Base-by-base conservation (phyloP, 2,113 vertebrate genomes). In the Pavo muticus region DNA sequence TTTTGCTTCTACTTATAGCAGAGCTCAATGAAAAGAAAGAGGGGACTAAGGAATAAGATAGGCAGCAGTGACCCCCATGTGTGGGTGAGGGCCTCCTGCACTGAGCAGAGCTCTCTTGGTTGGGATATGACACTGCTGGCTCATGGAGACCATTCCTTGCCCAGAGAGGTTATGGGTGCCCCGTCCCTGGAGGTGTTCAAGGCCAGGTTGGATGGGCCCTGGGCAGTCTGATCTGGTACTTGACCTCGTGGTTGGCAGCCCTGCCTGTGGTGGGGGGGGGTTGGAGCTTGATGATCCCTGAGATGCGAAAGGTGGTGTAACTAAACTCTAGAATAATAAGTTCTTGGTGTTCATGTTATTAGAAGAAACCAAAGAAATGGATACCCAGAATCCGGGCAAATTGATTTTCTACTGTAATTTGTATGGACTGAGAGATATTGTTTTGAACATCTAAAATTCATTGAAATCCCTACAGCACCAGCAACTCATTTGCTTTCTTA, bases 341-440 rank as follows among this genome's bases (percentile, higher is more conserved):
- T 11, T 42, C 19, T 72, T 6, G 19, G 57, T 60, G 47, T 10
- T 75, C 29, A 7, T 87, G 47, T 72, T 47, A 52, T 75, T 76
- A 60, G 77, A 57, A 64, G 61, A 57, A 87, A 35, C 25, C 77
- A 64, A 71, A 71, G 14, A 42, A 69, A 35, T 7, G 29, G 67
- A 60, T 78, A 6, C 35, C 60, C 44, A n/a, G 35, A 52, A 71
- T 60, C 65, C 19, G 48, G 56, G 56, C 23, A 5, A 91, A 93
- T 87, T 8, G 1, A 90, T 92, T 92, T 78, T 64, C 61, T 48
- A 1, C 59, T 52, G 15, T 45, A 44, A 71, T 73, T 84, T 47
- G 45, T 11, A 17, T 1, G 0, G 73, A 68, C 16, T 39, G 1
- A 50, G 48, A 82, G 67, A 56, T 15, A 9, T 0, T 13, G 35